Evolutionary conservation across 37 sponge, comb jelly and placozoan genomes (phyloP), one percentile per base, ranked within the genome.

Genomic region (Aphrocallistes beatrix): DNA sequence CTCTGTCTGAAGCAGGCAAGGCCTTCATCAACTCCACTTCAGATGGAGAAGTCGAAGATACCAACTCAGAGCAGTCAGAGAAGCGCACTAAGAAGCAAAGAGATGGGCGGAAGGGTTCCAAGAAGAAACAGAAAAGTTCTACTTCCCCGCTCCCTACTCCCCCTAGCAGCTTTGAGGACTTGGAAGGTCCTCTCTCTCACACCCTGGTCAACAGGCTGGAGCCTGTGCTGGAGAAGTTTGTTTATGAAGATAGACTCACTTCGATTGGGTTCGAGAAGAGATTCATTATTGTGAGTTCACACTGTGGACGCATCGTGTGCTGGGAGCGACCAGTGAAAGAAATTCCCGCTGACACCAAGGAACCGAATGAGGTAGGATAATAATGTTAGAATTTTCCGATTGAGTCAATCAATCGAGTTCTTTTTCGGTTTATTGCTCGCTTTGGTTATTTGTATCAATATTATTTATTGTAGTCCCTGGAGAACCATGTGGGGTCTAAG

Each of bases 181-280:
- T 89, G 87, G 51, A 87, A 88, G 36, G 89, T 88, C 39, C 87
- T 90, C 39, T 90, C 89, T 82, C 86, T 88, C 30, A 93, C 92
- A 16, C 90, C 87, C 23, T 93, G 39, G 90, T 95, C 16, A 92
- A 91, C 84, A n/a, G 87, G 30, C 88, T 98, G 0, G 90, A 93
- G 37, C 93, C 99, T 13, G 85, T 92, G 42, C 90, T 98, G 30
- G 85, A 82, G 34, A 89, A 92, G 81, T 81, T 86, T 48, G 84
- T 95, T 23, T 86, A 88, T 69, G 83, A 86, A 0, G 99, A 98
- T 42, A 85, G 96, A 85, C 86, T 98, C 21, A 91, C 96, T 1
- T 88, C 82, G 30, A 69, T 98, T 17, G 84, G 83, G 37, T 95
- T 98, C 51, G 85, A 88, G 0, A 86, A 90, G 37, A 91, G 93